Base-by-base conservation (phyloP, 2,113 vertebrate species). In the Pelmatolapia mariae region DNA sequence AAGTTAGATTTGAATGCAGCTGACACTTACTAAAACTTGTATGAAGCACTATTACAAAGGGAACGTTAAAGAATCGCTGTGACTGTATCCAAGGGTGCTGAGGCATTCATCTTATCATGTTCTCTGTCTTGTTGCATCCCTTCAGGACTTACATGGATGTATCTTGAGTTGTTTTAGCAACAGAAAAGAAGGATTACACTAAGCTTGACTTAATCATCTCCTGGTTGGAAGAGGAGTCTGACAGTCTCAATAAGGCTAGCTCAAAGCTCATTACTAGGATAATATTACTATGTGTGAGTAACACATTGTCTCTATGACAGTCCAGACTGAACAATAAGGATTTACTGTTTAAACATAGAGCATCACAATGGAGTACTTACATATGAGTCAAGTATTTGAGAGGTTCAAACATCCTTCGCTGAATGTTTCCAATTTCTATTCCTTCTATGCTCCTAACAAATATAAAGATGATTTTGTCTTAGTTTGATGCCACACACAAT, bases 361-460 rank as follows among this genome's bases (percentile, higher is more conserved):
- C 10, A 82, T 5, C 5, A 45, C 8, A 71, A 61, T 15, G 22
- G 15, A 40, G 10, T 85, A 97, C 98, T 98, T 97, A 99, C 98
- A 99, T 99, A 84, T 99, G 97, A 84, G 98, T 98, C 90, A 99
- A 96, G 89, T 98, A 97, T 95, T 90, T 95, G 16, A 99, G 96
- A 22, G 97, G 97, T 83, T 96, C 97, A 93, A 99, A 99, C 98
- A 99, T 99, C 92, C 97, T 97, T 80, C 97, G 97, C 79, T 99
- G 98, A 90, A 99, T 99, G 95, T 98, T 97, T 83, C 93, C 90
- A 89, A 99, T 98, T 95, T 99, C 98, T 85, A 99, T 97, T 84
- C 98, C 98, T 81, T 99, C 98, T 82, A 99, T 97, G 92, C 97
- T 98, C 93, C 98, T 99, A 91, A 86, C 96, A 91, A 82, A 82